Base-by-base conservation (phyloP, 2,113 vertebrate species). In the Neolamprologus falcicula region DNA sequence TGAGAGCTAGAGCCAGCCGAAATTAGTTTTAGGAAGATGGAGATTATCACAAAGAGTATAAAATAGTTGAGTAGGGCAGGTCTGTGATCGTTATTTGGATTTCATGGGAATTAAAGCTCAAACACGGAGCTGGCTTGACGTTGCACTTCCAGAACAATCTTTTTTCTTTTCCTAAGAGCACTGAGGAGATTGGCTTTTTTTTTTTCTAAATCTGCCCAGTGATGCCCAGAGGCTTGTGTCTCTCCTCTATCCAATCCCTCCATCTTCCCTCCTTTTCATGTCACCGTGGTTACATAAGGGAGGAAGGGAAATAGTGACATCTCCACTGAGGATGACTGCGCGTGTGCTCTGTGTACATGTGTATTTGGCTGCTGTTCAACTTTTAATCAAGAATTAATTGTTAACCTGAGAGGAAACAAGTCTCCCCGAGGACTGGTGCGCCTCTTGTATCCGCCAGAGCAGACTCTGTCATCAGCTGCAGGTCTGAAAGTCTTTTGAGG, bases 341-440 rank as follows among this genome's bases (percentile, higher is more conserved):
- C 5, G 37, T 76, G 71, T 68, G 19, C 28, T 66, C 76, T 73
- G 33, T 40, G 28, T 42, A 19, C 33, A 6, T 24, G 37, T 57
- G 40, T 71, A 35, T 28, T 6, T 13, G 42, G 31, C 83, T 83
- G 59, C 53, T 73, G 86, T 85, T 88, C 85, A 91, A 89, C 81
- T 83, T 91, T 89, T 94, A 92, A 94, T 94, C 92, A 93, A 86
- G 85, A 88, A 91, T 89, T 90, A 90, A 90, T 88, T 83, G 57
- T 89, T 86, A 86, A 89, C 86, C 35, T 80, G 76, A 55, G 82
- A 90, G 86, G 86, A 90, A 91, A 59, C 21, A 3, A 40, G 73
- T 52, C 9, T 84, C 88, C 83, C 53, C 0, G 4, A 53, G 63
- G 83, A 82, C 33, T 24, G 42, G 19, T 84, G 3, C 5, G 14